Base-by-base conservation (phyloP, 2,797 vertebrate species). In the Discoglossus pictus region DNA sequence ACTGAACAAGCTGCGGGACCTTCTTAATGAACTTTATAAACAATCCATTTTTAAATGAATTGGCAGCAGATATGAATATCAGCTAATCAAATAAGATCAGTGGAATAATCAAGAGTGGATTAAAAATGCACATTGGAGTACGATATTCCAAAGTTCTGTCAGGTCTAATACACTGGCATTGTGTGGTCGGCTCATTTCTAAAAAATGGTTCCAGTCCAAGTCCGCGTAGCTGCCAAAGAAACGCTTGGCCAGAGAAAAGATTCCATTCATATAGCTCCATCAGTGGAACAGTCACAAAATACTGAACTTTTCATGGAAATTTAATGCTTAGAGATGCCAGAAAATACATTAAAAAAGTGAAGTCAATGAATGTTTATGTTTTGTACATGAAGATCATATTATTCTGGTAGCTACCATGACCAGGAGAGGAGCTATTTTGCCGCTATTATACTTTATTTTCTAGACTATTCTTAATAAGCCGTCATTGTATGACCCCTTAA, bases 11-110 rank as follows among this genome's bases (percentile, higher is more conserved):
- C 15, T 47, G 16, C 43, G 3, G 31, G 3, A 31, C 43, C 35
- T 35, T 60, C 55, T 27, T 44, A 35, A 24, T 21, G 16, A 48
- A 31, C 52, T 66, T 58, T 66, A 3, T 9, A n/a, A 39, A 48
- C 31, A 65, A 66, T 66, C 64, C 43, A 42, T 20, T 48, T 20
- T 51, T 51, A 40, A 60, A 42, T 44, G 13, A 68, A 24, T 60
- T 52, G 25, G 47, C 55, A 44, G 7, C 6, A 12, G 34, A 15
- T 66, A 16, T 4, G 8, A 50, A 43, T 43, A 36, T 18, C 17
- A 42, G 38, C 27, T 53, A 21, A 44, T 46, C 36, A 50, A 40
- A 17, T 34, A 20, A 52, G 25, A 27, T 40, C 60, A 40, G 24
- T 47, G 1, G 25, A 68, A 43, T 60, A 43, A 68, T 68, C 34